These are phyloP conservation scores for Ibidorhyncha struthersii DNA, from an alignment of 2,113 vertebrate genomes.

Conservation along the genomic window DNA sequence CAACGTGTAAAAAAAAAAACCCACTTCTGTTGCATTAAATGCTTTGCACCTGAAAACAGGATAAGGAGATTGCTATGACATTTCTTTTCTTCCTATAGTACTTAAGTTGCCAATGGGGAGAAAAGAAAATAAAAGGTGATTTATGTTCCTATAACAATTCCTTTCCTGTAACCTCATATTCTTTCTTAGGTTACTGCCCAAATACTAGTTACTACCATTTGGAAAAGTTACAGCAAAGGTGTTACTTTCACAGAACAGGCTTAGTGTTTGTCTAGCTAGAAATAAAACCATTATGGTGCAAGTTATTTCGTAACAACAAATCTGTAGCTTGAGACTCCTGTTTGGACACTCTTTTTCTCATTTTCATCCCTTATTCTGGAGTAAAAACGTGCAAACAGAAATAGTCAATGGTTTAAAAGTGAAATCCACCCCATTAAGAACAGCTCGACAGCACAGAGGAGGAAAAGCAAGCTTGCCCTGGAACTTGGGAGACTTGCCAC, in stretches of 20 bases:
- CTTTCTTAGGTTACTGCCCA: neutral
- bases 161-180: neutral
- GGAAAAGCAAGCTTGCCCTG: neutral
- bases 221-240: neutral
- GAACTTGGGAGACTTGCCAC: neutral
- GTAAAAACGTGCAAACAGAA: neutral
- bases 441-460: fast-evolving
- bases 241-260: neutral
- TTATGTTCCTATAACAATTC: neutral
- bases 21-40: neutral
- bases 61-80: neutral
- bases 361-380: neutral
- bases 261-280: neutral
- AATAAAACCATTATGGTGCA: fast-evolving
- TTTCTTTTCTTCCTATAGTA: neutral
- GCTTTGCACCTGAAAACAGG: neutral
- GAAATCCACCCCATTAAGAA: neutral
- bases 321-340: neutral
- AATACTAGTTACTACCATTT: neutral
- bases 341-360: neutral
- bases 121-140: neutral
- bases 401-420: neutral
- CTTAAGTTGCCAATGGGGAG: neutral
- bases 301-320: neutral
- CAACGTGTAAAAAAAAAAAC: neutral